Conservation (phyloP, 2,113 vertebrate genomes). For the Uropsilus gracilis region DNA sequence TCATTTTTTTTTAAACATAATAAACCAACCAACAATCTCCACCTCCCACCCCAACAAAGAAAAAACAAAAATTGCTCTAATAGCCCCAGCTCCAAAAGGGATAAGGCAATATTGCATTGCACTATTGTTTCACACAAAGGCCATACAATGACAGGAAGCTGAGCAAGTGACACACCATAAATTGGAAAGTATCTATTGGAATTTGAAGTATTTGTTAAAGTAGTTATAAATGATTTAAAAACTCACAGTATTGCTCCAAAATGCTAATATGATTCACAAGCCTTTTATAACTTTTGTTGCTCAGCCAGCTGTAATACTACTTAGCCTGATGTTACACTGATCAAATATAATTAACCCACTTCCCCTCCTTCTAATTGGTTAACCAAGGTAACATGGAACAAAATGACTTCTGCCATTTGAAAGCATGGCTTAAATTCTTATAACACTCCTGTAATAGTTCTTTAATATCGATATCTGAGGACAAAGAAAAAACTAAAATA, state of each 20-base stretch:
- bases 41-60: background rate
- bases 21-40: background rate
- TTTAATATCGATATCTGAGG: too few species aligned
- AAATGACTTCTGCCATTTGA: background rate
- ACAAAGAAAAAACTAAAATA: background rate
- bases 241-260: background rate
- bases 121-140: too few species aligned
- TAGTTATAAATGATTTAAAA: too few species aligned
- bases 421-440: background rate
- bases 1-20: background rate
- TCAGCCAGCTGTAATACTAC: background rate
- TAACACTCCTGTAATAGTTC: background rate
- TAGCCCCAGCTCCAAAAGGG: background rate
- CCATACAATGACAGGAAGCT: too few species aligned
- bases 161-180: too few species aligned
- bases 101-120: too few species aligned
- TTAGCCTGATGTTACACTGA: background rate
- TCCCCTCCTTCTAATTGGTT: background rate
- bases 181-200: too few species aligned
- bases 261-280: too few species aligned
- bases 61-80: background rate
- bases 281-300: background rate
- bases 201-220: too few species aligned
- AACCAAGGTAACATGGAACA: background rate
- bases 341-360: background rate